These are phyloP conservation scores for Sclerurus mexicanus DNA, from an alignment of 2,113 vertebrate genomes.

Conservation along the genomic window DNA sequence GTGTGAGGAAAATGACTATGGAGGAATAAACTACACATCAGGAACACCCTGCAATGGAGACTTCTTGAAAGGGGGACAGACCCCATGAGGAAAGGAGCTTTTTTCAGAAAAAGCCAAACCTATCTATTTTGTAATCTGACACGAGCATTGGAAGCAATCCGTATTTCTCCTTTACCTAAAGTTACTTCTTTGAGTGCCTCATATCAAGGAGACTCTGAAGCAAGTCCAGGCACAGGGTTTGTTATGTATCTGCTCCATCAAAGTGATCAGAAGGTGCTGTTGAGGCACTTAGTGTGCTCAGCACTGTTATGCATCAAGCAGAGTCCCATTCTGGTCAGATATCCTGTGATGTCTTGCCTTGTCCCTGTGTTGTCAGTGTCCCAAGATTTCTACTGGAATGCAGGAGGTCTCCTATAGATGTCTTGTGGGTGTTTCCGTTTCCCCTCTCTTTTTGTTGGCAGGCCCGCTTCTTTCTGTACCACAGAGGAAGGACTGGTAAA, in stretches of 20 bases:
- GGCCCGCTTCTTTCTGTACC: neutral
- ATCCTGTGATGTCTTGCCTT: neutral
- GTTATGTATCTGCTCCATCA: neutral
- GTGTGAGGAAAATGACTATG: neutral
- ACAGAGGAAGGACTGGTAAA: neutral
- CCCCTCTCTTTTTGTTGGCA: neutral
- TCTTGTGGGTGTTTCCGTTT: neutral
- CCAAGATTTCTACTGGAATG: neutral
- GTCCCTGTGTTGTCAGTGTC: neutral
- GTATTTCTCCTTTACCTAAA: fast-evolving
- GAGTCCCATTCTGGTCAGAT: neutral
- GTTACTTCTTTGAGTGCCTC: neutral
- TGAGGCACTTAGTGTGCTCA: neutral
- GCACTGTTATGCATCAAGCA: fast-evolving
- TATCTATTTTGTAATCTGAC: fast-evolving
- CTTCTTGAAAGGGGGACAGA: neutral
- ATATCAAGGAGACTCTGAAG: neutral
- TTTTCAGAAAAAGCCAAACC: neutral
- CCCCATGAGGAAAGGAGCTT: neutral
- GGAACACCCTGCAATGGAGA: neutral
- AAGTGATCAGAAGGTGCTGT: neutral
- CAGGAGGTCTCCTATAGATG: neutral
- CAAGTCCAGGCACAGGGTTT: neutral
- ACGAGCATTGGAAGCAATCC: neutral
- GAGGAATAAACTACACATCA: neutral